Conservation (phyloP, 2,113 vertebrate species). For the Brienomyrus longianalis region DNA sequence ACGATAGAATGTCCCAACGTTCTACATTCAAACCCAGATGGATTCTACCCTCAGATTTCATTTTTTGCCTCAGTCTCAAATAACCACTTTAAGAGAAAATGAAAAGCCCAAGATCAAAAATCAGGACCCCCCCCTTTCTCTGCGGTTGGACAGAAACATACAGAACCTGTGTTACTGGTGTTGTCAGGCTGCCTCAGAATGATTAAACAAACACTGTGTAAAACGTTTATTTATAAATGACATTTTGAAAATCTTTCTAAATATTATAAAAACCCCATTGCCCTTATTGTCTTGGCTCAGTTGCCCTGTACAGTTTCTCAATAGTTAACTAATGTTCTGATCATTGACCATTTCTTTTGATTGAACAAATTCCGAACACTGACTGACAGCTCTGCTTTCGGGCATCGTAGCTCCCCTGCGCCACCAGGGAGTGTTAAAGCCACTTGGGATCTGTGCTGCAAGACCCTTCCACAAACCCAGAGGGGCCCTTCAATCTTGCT, state of each 20-base stretch:
- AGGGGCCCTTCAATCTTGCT: neutral
- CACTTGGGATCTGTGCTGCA: neutral
- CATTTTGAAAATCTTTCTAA: neutral
- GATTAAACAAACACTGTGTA: neutral
- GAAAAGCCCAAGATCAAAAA: slow-evolving; percentile 12
- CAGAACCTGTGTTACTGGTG: neutral
- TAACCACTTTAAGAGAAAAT: slow-evolving; percentile 11
- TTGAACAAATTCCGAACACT: neutral
- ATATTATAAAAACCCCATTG: neutral
- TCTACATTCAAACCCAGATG: slow-evolving; percentile 9
- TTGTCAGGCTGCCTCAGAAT: neutral
- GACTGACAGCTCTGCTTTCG: neutral
- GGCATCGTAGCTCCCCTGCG: neutral
- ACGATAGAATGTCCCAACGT: slow-evolving; percentile 6
- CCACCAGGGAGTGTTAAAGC: neutral
- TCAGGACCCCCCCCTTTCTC: neutral
- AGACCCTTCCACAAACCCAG: neutral
- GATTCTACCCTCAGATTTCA: slow-evolving; percentile 17
- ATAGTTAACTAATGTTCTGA: neutral
- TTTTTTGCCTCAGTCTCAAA: slow-evolving; percentile 17
- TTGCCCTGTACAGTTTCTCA: neutral
- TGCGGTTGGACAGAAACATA: neutral
- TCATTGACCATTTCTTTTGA: neutral
- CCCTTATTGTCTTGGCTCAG: neutral
- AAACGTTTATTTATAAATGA: neutral